These are phyloP conservation scores for Belgica antarctica DNA, from an alignment of 2,888 invertebrate species.

Conservation along the genomic window DNA sequence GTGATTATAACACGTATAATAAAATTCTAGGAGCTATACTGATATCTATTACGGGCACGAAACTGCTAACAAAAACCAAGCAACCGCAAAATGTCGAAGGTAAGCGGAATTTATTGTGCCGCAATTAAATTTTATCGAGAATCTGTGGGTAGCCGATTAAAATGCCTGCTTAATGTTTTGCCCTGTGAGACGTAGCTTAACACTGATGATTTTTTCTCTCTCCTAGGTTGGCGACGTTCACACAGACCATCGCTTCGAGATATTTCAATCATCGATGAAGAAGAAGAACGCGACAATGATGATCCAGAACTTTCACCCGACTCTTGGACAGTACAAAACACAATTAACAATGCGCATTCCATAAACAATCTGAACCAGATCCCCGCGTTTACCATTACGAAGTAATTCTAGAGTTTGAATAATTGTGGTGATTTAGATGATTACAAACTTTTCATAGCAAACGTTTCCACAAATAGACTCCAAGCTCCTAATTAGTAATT, in stretches of 20 bases:
- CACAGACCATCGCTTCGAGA: conserved; percentile 81
- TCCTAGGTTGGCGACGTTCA: conserved; percentile 77
- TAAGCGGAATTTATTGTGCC: conserved; percentile 48
- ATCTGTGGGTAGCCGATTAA: not conserved
- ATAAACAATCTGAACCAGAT: conserved; percentile 26
- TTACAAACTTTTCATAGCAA: too few species aligned
- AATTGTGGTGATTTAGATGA: conserved; percentile 18
- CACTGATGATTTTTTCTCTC: too few species aligned
- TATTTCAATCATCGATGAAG: conserved; percentile 82
- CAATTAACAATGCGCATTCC: conserved; percentile 51
- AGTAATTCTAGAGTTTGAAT: conserved; percentile 44
- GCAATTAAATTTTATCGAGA: conserved; percentile 30
- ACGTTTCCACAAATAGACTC: too few species aligned
- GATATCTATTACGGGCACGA: conserved; percentile 75
- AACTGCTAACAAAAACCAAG: conserved; percentile 73
- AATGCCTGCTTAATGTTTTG: not conserved
- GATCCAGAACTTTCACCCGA: conserved; percentile 54
- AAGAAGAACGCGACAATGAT: conserved; percentile 63
- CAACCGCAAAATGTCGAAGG: conserved; percentile 67
- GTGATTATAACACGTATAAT: too few species aligned
- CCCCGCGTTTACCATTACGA: conserved; percentile 46
- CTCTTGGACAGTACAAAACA: conserved; percentile 51
- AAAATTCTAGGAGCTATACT: conserved; percentile 82
- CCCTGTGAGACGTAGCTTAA: not conserved
- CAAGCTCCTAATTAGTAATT: too few species aligned